Percentiles rank a stretch among this genome's conserved stretches.
phyloP scores from a whole-genome alignment of 2,113 vertebrate species.

The Pipa parva region DNA sequence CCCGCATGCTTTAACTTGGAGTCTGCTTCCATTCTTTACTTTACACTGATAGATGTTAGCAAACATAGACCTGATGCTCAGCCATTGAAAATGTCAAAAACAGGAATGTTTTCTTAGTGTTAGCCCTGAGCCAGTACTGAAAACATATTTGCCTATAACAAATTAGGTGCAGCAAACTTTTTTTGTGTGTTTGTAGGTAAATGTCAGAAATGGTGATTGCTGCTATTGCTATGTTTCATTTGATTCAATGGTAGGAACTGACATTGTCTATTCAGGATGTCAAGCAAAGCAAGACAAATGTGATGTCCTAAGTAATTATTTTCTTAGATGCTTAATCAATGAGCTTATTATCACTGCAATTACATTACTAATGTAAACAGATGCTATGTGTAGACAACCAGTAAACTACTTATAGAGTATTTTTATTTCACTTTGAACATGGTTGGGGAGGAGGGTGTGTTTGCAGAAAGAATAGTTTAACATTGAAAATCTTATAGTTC shows the following conservation, averaged over 20 bases:
- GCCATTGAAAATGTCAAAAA: constrained; percentile 16
- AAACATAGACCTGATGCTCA: neutral
- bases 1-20: constrained; percentile 29
- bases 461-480: neutral
- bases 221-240: constrained; percentile 56
- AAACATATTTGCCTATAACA: constrained; percentile 32
- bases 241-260: constrained; percentile 70
- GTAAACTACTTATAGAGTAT: constrained; percentile 56
- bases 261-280: constrained; percentile 77
- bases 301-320: constrained; percentile 80
- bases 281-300: constrained; percentile 90
- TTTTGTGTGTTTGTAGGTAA: constrained; percentile 20
- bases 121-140: constrained; percentile 24
- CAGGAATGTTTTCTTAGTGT: constrained; percentile 36
- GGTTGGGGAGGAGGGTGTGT: neutral
- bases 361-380: constrained; percentile 88
- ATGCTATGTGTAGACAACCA: constrained; percentile 75
- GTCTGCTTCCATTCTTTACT: constrained; percentile 35
- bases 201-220: constrained; percentile 6
- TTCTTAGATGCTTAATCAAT: constrained; percentile 86
- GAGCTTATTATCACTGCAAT: constrained; percentile 89
- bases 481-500: neutral
- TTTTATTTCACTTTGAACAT: constrained; percentile 17
- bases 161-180: constrained; percentile 35
- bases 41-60: constrained; percentile 27